These are phyloP conservation scores for Ormyrus pomaceus DNA, from an alignment of 2,888 invertebrate species.

Conservation along the genomic window DNA sequence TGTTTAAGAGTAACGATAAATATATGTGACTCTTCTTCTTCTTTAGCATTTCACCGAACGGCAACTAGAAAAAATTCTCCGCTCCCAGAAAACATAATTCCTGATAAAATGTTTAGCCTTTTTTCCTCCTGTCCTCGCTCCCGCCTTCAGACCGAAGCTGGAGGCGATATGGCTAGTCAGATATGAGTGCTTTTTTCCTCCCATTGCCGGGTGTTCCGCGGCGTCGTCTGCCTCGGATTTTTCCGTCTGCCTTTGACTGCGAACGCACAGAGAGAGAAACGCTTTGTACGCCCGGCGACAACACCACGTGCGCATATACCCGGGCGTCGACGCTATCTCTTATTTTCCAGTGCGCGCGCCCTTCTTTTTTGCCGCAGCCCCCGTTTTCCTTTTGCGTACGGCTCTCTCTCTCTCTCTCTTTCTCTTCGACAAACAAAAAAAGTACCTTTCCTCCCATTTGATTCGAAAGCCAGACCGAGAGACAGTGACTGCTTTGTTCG, in stretches of 20 bases:
- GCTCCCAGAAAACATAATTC: conserved; percentile 23
- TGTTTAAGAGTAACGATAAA: too few relatives aligned
- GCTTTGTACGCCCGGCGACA: conserved; percentile 18
- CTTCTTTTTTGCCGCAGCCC: conserved; percentile 45
- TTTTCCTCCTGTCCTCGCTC: not conserved
- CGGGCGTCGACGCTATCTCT: conserved; percentile 46
- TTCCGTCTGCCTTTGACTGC: conserved; percentile 11
- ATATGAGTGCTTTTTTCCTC: conserved; percentile 46
- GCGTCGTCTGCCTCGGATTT: conserved; percentile 28
- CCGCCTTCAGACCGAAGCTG: not conserved
- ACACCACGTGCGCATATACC: not conserved
- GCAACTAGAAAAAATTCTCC: not conserved
- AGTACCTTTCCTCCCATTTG: conserved; percentile 58
- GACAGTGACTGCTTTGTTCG: conserved; percentile 56
- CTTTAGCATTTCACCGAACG: not conserved
- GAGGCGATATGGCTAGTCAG: conserved; percentile 45
- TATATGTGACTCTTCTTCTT: too few relatives aligned
- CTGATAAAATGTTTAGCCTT: conserved; percentile 18
- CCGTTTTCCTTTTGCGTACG: not conserved
- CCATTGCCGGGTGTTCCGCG: conserved; percentile 19
- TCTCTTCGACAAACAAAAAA: conserved; percentile 38
- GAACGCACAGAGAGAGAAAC: not conserved
- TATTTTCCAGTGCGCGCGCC: conserved; percentile 46
- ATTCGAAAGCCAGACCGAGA: conserved; percentile 57
- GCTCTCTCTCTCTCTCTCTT: conserved; percentile 33